Conservation (phyloP, 2,797 vertebrate genomes). For the Centroberyx gerrardi region DNA sequence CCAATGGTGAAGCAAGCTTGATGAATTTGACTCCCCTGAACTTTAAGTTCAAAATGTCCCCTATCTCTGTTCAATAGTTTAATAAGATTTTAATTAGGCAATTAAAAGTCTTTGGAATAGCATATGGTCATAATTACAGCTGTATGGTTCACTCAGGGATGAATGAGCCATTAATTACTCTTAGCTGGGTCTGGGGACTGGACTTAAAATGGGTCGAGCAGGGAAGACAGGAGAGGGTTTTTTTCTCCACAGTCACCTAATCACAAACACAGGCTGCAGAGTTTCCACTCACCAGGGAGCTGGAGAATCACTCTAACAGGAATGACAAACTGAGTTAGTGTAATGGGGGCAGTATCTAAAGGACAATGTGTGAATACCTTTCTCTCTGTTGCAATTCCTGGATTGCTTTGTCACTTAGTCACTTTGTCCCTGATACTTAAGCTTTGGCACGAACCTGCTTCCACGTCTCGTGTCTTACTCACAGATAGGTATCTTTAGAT, state of each 20-base stretch:
- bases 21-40: constrained; percentile 74
- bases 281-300: constrained; percentile 39
- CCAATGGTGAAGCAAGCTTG: constrained; percentile 66
- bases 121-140: constrained; percentile 86
- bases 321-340: background rate
- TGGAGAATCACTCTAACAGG: constrained; percentile 10
- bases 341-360: constrained; percentile 6
- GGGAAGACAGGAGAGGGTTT: constrained; percentile 22
- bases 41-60: constrained; percentile 79
- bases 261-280: constrained; percentile 55
- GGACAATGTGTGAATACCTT: background rate
- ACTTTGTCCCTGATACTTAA: constrained; percentile 17
- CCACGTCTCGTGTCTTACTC: constrained; percentile 34
- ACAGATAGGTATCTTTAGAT: constrained; percentile 44
- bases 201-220: constrained; percentile 61
- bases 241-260: constrained; percentile 45
- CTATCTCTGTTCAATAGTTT: constrained; percentile 81
- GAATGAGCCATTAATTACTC: constrained; percentile 84
- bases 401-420: constrained; percentile 33
- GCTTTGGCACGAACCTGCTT: background rate
- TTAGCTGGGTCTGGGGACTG: constrained; percentile 77
- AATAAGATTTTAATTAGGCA: constrained; percentile 87
- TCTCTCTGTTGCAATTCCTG: background rate
- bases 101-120: constrained; percentile 85
- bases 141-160: constrained; percentile 80